Conservation (phyloP, 2,797 vertebrate species). For the Anolis apletophallus region DNA sequence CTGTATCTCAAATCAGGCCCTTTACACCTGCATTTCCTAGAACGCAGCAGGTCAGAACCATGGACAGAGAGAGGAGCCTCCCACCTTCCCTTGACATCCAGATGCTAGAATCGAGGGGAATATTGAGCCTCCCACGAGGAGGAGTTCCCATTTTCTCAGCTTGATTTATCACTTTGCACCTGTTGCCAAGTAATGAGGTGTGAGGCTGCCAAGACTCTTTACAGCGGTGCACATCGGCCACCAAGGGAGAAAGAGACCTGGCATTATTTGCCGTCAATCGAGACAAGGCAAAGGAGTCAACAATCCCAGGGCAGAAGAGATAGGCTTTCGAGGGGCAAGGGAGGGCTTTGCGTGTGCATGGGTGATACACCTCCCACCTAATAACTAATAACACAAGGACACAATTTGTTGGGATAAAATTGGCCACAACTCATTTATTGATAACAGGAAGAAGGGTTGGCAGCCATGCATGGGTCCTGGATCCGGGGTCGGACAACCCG, state of each 20-base stretch:
- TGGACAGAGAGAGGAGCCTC: background rate
- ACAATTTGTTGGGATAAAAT: too few relatives aligned
- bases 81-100: conserved; percentile 6
- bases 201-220: conserved; percentile 44
- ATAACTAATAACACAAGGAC: too few relatives aligned
- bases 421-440: too few relatives aligned
- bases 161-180: conserved; percentile 53
- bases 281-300: background rate
- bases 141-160: conserved; percentile 32
- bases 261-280: background rate
- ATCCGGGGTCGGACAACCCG: too few relatives aligned
- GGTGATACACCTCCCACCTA: too few relatives aligned
- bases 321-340: background rate
- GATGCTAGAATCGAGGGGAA: conserved; percentile 29
- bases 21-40: conserved; percentile 10
- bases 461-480: too few relatives aligned
- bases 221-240: background rate
- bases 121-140: conserved; percentile 30
- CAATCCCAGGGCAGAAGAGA: background rate
- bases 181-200: conserved; percentile 55
- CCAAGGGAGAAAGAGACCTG: conserved; percentile 8
- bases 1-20: background rate
- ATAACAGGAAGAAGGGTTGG: too few relatives aligned
- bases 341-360: too few relatives aligned
- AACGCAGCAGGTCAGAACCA: background rate